Conservation (phyloP, 2,797 vertebrate genomes). For the Aldrovandia affinis region DNA sequence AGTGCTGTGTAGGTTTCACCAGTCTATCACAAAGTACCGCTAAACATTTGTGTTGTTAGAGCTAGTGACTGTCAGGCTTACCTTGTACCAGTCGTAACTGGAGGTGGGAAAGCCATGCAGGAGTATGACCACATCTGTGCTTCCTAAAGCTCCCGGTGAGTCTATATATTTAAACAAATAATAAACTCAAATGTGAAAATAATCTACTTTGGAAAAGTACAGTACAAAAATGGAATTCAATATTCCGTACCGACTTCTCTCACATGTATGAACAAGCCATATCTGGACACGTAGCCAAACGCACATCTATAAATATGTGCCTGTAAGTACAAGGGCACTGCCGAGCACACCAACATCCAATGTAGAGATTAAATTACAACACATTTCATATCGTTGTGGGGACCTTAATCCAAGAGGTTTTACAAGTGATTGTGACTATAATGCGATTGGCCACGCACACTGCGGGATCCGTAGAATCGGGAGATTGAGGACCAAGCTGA, state of each 20-base stretch:
- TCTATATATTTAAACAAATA: conserved; percentile 66
- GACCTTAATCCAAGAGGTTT: background rate
- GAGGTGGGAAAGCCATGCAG: conserved; percentile 94
- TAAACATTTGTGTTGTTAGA: no score
- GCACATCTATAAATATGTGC: background rate
- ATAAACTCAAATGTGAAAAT: background rate
- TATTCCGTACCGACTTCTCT: background rate
- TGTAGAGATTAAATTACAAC: background rate
- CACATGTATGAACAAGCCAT: background rate
- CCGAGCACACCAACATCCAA: background rate
- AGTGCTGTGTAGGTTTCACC: background rate
- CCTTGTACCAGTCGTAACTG: conserved; percentile 96
- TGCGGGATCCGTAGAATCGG: background rate
- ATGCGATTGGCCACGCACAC: background rate
- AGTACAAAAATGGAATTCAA: background rate
- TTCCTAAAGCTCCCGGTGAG: conserved; percentile 83
- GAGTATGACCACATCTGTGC: conserved; percentile 84
- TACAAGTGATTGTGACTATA: background rate
- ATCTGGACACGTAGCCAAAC: background rate
- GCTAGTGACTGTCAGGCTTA: conserved; percentile 50
- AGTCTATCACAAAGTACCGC: conserved; percentile 54
- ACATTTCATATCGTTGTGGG: background rate
- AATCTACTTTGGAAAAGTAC: background rate
- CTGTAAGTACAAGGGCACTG: background rate
- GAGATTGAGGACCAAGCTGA: background rate